Conservation (phyloP, 2,888 invertebrate genomes). For the Malachius bipustulatus region DNA sequence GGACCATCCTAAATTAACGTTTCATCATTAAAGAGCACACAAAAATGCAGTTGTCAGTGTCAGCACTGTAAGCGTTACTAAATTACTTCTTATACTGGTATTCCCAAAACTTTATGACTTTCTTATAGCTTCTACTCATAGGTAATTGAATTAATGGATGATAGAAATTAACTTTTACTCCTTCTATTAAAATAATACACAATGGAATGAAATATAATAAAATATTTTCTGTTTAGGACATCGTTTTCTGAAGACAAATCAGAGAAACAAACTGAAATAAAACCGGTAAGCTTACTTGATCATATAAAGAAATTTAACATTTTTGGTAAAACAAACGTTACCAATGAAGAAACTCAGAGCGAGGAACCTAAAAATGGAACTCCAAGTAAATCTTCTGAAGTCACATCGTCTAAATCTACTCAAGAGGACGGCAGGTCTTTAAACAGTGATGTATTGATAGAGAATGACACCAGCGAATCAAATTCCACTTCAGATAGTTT, state of each 20-base stretch:
- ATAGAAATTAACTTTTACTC: no score
- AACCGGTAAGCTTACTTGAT: constrained; percentile 18
- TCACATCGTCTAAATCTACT: not conserved
- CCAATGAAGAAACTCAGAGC: not conserved
- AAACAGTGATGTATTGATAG: not conserved
- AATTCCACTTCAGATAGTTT: constrained; percentile 1
- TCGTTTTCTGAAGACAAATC: constrained; percentile 11
- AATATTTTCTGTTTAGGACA: constrained; percentile 12
- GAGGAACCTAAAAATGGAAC: not conserved
- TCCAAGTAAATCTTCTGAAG: not conserved
- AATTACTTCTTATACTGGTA: no score
- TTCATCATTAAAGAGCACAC: no score
- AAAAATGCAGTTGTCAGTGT: no score
- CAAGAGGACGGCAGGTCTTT: no score
- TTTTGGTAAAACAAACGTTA: constrained; percentile 17
- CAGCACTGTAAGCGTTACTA: no score
- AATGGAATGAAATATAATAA: no score
- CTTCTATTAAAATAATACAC: no score
- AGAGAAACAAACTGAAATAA: constrained; percentile 9
- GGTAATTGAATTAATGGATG: no score
- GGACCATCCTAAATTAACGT: no score
- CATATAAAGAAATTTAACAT: constrained; percentile 18
- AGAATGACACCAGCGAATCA: not conserved
- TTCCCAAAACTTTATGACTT: no score
- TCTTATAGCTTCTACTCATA: no score